Conservation (phyloP, 2,888 invertebrate genomes). For the Dioctria linearis region DNA sequence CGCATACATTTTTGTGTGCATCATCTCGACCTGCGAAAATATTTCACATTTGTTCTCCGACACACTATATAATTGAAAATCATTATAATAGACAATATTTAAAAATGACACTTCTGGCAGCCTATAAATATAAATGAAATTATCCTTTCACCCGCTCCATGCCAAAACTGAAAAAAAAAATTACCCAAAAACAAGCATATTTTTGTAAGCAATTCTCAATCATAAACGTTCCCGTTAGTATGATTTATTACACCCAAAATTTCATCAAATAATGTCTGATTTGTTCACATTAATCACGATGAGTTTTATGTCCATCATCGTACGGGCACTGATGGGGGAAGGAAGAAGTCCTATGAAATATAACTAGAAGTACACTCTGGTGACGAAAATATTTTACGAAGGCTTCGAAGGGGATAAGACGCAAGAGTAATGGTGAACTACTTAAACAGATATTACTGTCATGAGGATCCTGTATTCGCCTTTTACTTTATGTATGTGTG, state of each 20-base stretch:
- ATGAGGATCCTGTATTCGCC: slow-evolving; percentile 10
- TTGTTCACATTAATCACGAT: slow-evolving; percentile 4
- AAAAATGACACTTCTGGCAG: too few relatives aligned
- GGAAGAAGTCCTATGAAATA: not conserved
- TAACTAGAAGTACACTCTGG: slow-evolving; percentile 2
- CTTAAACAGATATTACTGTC: slow-evolving; percentile 43
- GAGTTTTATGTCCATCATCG: slow-evolving; percentile 23
- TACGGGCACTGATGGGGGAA: slow-evolving; percentile 20
- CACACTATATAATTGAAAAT: too few relatives aligned
- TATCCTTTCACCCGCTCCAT: too few relatives aligned
- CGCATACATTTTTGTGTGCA: too few relatives aligned
- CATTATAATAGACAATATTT: too few relatives aligned
- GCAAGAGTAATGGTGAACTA: slow-evolving; percentile 35
- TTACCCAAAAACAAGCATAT: not conserved
- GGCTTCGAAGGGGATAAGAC: slow-evolving; percentile 31
- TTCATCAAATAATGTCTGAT: not conserved
- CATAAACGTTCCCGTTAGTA: not conserved
- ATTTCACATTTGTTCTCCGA: too few relatives aligned
- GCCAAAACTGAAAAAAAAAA: too few relatives aligned
- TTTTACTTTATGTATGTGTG: slow-evolving; percentile 8
- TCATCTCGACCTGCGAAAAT: too few relatives aligned
- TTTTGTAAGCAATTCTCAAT: not conserved
- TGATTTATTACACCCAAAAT: slow-evolving; percentile 3
- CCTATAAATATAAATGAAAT: too few relatives aligned
- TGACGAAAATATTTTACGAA: slow-evolving; percentile 31